Conservation (phyloP, 2,888 invertebrate species). For the Cheilosia variabilis region DNA sequence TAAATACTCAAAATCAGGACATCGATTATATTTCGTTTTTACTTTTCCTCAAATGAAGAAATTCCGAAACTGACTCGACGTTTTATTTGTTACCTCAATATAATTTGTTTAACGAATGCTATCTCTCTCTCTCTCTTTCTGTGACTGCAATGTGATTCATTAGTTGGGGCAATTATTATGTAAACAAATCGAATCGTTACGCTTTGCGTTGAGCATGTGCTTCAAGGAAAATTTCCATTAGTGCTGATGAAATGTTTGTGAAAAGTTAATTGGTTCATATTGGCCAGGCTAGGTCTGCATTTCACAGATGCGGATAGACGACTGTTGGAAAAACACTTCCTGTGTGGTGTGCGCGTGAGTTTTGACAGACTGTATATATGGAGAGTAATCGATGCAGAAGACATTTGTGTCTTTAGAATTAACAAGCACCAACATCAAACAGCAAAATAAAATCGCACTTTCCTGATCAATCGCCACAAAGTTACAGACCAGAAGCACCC, state of each 20-base stretch:
- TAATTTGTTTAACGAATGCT: not conserved
- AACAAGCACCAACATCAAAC: too few species aligned
- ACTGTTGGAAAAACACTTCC: slow-evolving; percentile 28
- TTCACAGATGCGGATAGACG: not conserved
- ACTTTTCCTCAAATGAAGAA: too few species aligned
- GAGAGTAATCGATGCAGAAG: not conserved
- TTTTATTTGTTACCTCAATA: slow-evolving; percentile 11
- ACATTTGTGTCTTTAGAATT: not conserved
- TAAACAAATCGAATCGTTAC: slow-evolving; percentile 59
- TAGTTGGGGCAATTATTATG: slow-evolving; percentile 45
- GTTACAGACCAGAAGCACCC: too few species aligned
- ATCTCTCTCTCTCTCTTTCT: not conserved
- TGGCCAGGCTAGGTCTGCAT: slow-evolving; percentile 50
- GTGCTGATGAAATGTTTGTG: slow-evolving; percentile 73
- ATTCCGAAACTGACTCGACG: too few species aligned
- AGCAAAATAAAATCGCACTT: too few species aligned
- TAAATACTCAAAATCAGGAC: too few species aligned
- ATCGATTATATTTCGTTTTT: too few species aligned
- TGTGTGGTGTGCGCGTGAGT: slow-evolving; percentile 45
- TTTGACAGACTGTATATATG: slow-evolving; percentile 42
- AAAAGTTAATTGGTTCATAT: slow-evolving; percentile 75
- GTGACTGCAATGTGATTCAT: slow-evolving; percentile 41
- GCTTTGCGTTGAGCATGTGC: slow-evolving; percentile 39
- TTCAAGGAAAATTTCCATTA: slow-evolving; percentile 74
- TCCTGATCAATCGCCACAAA: too few species aligned